A percentile compares a stretch with the other conserved stretches of the same genome.
phyloP scores from a whole-genome alignment of 2,113 vertebrate genomes.

The Neoarius graeffei region DNA sequence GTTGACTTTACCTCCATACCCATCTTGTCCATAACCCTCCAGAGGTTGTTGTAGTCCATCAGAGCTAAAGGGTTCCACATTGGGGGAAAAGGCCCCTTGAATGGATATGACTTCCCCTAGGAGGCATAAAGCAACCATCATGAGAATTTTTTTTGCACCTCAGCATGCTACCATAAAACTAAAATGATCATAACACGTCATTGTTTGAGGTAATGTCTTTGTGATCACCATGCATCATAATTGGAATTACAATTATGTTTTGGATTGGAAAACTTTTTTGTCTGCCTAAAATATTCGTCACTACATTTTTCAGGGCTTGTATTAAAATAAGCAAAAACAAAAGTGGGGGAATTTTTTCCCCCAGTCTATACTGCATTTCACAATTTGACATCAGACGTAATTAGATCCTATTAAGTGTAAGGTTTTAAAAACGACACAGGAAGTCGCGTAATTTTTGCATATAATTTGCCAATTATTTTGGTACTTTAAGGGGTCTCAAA shows the following conservation, averaged over 20 bases:
- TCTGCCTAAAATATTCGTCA: slow-evolving; percentile 44
- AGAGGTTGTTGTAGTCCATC: slow-evolving; percentile 93
- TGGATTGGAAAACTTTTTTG: slow-evolving; percentile 28
- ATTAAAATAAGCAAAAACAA: slow-evolving; percentile 27
- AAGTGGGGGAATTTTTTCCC: not conserved
- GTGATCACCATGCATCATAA: slow-evolving; percentile 37
- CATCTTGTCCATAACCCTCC: slow-evolving; percentile 93
- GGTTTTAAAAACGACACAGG: slow-evolving; percentile 14
- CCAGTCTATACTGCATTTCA: slow-evolving; percentile 8
- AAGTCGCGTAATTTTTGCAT: not conserved
- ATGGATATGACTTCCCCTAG: slow-evolving; percentile 88
- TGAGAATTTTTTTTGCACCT: not conserved
- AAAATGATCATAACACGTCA: slow-evolving; percentile 19
- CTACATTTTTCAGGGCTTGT: slow-evolving; percentile 33
- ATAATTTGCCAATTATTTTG: slow-evolving; percentile 14
- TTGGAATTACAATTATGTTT: slow-evolving; percentile 18
- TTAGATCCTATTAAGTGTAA: slow-evolving; percentile 34
- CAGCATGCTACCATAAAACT: slow-evolving; percentile 20
- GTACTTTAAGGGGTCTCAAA: slow-evolving; percentile 11
- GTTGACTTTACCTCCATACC: slow-evolving; percentile 83
- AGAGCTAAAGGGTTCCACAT: slow-evolving; percentile 86
- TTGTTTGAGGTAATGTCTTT: slow-evolving; percentile 47
- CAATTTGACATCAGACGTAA: slow-evolving; percentile 37
- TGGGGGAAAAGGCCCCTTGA: slow-evolving; percentile 85
- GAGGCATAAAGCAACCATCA: slow-evolving; percentile 33